A percentile compares a stretch with the other conserved stretches of the same genome.
Evolutionary conservation across 2,888 invertebrate genomes (phyloP).

Genomic region (Erannis defoliaria): DNA sequence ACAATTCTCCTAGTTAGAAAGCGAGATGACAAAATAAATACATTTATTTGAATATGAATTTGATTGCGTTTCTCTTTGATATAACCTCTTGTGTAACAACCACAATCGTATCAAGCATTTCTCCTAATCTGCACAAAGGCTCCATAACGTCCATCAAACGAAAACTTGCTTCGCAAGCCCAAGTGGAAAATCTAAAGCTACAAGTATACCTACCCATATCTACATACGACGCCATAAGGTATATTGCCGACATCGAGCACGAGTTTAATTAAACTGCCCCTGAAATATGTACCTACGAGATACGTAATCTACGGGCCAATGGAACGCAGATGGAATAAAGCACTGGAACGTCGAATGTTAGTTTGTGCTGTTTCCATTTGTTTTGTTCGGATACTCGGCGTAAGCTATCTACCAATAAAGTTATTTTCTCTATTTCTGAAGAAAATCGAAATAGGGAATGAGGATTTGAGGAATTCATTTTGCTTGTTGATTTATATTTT

Average conservation of each 20-base stretch:
- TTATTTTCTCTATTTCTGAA: background rate
- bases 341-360: slow-evolving; percentile 6
- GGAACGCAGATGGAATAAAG: slow-evolving; percentile 21
- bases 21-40: too few species aligned
- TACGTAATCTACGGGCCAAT: slow-evolving; percentile 30
- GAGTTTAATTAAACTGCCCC: slow-evolving; percentile 43
- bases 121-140: background rate
- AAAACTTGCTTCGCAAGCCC: background rate
- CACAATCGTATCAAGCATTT: background rate
- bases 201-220: background rate
- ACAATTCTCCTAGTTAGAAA: too few species aligned
- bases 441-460: too few species aligned
- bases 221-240: slow-evolving; percentile 8
- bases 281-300: slow-evolving; percentile 39
- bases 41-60: too few species aligned
- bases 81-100: too few species aligned
- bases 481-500: too few species aligned
- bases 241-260: slow-evolving; percentile 19
- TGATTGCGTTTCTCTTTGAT: too few species aligned
- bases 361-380: background rate
- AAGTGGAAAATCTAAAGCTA: background rate
- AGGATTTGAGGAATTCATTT: too few species aligned
- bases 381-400: background rate
- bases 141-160: background rate
- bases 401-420: too few species aligned